Base-by-base conservation (phyloP, 2,113 vertebrate species). In the Dolichallabes microphthalmus region DNA sequence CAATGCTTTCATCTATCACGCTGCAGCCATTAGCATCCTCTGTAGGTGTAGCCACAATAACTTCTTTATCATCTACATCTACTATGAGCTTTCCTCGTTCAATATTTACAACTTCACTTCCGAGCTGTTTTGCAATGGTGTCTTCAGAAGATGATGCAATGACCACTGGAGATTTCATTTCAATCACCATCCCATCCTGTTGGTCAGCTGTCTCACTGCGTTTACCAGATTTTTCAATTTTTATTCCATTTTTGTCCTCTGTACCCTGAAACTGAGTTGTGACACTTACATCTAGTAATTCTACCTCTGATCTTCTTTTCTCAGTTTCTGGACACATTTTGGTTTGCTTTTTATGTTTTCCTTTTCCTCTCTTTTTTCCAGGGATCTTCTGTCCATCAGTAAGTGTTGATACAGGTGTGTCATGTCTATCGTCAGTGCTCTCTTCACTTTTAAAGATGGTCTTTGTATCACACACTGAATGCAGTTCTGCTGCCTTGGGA, bases 301-400 rank as follows among this genome's bases (percentile, higher is more conserved):
- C 35, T 19, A 35, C 12, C 5, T 52, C 58, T 76, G 64, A 85
- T 14, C 39, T 60, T 14, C 39, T 60, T 79, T 52, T 27, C 61
- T 30, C 61, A 64, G 0, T 73, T 80, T 80, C 57, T 53, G 35
- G 64, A 73, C 74, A 58, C 3, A 58, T 35, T 82, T 75, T 83
- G 69, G 74, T 73, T 85, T 80, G 80, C 68, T 80, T 87, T 20
- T 32, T 66, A 87, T 63, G 82, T 71, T 87, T 87, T 9, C 68
- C 80, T 55, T 66, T 85, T 1, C 76, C 69, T 80, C 25, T 85
- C 61, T 83, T 85, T 53, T 87, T 87, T 64, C 64, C 75, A 45
- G 32, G 35, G n/a, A 83, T 39, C 2, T 80, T 83, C 20, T 53
- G 80, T 35, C 19, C 3, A 13, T 22, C 52, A 71, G 83, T 83